These are phyloP conservation scores for Platycheirus rosarum DNA, from an alignment of 2,888 invertebrate species.

Conservation along the genomic window DNA sequence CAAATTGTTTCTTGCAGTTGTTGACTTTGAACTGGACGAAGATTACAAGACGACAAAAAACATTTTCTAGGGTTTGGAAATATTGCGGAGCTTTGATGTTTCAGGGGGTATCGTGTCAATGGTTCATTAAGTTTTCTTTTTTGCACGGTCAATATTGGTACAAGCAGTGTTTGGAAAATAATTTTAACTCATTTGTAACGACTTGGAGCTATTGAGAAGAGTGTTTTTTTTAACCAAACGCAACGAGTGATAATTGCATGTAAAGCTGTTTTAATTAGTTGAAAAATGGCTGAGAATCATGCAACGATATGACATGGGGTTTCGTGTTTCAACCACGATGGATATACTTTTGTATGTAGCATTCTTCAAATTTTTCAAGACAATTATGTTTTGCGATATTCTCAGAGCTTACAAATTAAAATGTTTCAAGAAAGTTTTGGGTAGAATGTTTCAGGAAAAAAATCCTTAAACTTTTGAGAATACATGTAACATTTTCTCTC, in stretches of 20 bases:
- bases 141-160: conserved; percentile 17
- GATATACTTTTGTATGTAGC: too few relatives aligned
- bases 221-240: not conserved
- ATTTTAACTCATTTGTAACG: conserved; percentile 11
- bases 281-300: not conserved
- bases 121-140: conserved; percentile 25
- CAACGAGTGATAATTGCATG: conserved; percentile 31
- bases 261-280: conserved; percentile 34
- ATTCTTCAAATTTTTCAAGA: too few relatives aligned
- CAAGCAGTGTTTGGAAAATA: conserved; percentile 3
- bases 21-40: not conserved
- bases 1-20: conserved; percentile 22
- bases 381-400: too few relatives aligned
- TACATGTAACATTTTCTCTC: too few relatives aligned
- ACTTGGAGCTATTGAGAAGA: conserved; percentile 9
- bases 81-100: not conserved
- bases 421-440: too few relatives aligned
- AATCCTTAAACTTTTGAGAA: too few relatives aligned
- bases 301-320: too few relatives aligned
- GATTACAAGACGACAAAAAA: not conserved
- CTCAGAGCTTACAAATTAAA: too few relatives aligned
- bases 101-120: conserved; percentile 16
- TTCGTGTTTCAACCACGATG: too few relatives aligned
- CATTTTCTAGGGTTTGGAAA: not conserved
- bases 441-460: too few relatives aligned